phyloP scores from a whole-genome alignment of 2,888 invertebrate species.

The Drosophila lutescens region DNA sequence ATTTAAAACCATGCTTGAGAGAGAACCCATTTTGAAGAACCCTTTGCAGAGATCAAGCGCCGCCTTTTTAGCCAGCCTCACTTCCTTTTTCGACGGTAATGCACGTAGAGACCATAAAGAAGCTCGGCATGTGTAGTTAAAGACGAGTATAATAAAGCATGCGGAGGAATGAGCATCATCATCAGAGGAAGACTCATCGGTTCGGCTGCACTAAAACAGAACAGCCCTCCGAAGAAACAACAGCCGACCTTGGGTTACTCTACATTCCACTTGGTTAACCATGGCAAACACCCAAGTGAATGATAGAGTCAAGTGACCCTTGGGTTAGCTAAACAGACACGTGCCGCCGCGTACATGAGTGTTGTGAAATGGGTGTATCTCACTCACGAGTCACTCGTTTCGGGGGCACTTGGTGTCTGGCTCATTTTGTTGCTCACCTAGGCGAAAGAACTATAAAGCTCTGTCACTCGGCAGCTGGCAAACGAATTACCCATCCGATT shows the following conservation, averaged over 20 bases:
- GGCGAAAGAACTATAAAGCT: slow-evolving; percentile 59
- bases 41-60: background rate
- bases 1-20: background rate
- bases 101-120: slow-evolving; percentile 67
- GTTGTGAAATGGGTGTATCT: slow-evolving; percentile 13
- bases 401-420: slow-evolving; percentile 16
- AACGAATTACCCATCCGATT: slow-evolving; percentile 8
- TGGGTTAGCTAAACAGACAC: slow-evolving; percentile 46
- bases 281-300: no score
- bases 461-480: slow-evolving; percentile 51
- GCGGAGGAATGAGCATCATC: slow-evolving; percentile 58
- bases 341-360: slow-evolving; percentile 46
- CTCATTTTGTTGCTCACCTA: slow-evolving; percentile 61
- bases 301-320: slow-evolving; percentile 6
- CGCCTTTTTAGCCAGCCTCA: slow-evolving; percentile 17
- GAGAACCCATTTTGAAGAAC: background rate
- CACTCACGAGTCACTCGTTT: background rate
- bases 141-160: slow-evolving; percentile 63
- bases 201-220: slow-evolving; percentile 53
- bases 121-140: slow-evolving; percentile 58
- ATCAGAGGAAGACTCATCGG: slow-evolving; percentile 54
- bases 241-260: slow-evolving; percentile 8
- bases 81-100: slow-evolving; percentile 25
- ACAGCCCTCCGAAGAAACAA: slow-evolving; percentile 10
- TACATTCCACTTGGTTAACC: background rate